Conservation (phyloP, 2,113 vertebrate species). For the Ophiodon elongatus region DNA sequence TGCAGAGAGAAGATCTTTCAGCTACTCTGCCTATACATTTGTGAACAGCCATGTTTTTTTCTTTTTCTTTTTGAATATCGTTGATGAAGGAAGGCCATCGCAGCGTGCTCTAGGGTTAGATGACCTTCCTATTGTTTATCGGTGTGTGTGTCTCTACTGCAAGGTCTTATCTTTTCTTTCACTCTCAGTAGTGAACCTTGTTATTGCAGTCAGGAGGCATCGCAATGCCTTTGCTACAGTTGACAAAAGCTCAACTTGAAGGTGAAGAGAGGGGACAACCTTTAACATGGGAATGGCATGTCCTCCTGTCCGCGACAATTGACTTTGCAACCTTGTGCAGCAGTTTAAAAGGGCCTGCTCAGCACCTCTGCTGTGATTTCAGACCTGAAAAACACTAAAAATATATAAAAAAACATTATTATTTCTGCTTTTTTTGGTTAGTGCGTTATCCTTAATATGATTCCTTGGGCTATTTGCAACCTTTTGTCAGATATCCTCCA, state of each 20-base stretch:
- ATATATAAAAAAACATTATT: slow-evolving; percentile 12
- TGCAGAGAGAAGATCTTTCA: slow-evolving; percentile 34
- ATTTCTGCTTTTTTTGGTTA: slow-evolving; percentile 52
- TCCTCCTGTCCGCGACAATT: slow-evolving; percentile 73
- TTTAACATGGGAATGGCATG: slow-evolving; percentile 66
- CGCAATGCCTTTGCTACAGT: slow-evolving; percentile 46
- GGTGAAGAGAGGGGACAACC: slow-evolving; percentile 73
- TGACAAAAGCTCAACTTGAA: slow-evolving; percentile 79
- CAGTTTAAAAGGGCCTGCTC: slow-evolving; percentile 57
- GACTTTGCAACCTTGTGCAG: slow-evolving; percentile 77
- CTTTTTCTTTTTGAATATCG: slow-evolving; percentile 60
- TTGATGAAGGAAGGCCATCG: slow-evolving; percentile 66
- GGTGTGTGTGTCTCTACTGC: slow-evolving; percentile 61
- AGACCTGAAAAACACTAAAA: slow-evolving; percentile 33
- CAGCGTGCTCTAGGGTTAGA: slow-evolving; percentile 50
- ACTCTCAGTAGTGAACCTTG: slow-evolving; percentile 67
- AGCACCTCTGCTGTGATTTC: slow-evolving; percentile 50
- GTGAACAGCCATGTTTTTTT: slow-evolving; percentile 38
- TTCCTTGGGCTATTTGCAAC: slow-evolving; percentile 35
- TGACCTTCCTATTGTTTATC: slow-evolving; percentile 76
- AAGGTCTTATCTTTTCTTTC: slow-evolving; percentile 68
- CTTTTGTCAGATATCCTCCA: slow-evolving; percentile 46
- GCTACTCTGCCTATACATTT: slow-evolving; percentile 54
- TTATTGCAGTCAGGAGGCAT: slow-evolving; percentile 72
- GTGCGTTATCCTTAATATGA: slow-evolving; percentile 8